Percentiles rank a stretch among this genome's conserved stretches.
These are phyloP conservation scores for Pandemis heparana DNA, from an alignment of 2,888 invertebrate genomes.

Conservation along the genomic window DNA sequence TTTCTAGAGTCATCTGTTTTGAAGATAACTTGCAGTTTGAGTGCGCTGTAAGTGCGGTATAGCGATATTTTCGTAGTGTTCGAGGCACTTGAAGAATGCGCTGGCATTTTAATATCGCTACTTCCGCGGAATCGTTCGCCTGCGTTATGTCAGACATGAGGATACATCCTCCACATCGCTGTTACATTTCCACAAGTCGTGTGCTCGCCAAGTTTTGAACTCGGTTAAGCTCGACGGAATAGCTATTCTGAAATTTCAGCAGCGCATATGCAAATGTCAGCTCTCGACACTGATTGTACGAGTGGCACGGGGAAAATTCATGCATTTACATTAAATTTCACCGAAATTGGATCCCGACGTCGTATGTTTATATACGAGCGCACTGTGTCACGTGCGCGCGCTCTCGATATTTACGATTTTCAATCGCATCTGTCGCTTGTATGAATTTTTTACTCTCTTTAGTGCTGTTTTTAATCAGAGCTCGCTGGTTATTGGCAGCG, in stretches of 20 bases:
- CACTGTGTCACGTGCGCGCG: constrained; percentile 70
- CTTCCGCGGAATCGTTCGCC: constrained; percentile 57
- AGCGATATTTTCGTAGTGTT: constrained; percentile 58
- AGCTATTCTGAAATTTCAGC: constrained; percentile 82
- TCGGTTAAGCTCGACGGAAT: constrained; percentile 78
- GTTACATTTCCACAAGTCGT: constrained; percentile 69
- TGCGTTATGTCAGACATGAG: constrained; percentile 66
- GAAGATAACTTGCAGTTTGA: constrained; percentile 65
- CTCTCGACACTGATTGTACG: constrained; percentile 85
- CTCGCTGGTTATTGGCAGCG: constrained; percentile 57
- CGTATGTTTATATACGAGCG: constrained; percentile 75
- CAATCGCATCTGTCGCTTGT: constrained; percentile 71
- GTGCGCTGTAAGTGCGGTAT: constrained; percentile 53
- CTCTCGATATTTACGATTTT: constrained; percentile 78
- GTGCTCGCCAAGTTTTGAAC: constrained; percentile 79
- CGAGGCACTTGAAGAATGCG: constrained; percentile 56
- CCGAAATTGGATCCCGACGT: constrained; percentile 78
- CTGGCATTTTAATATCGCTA: constrained; percentile 62
- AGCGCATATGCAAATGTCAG: constrained; percentile 85
- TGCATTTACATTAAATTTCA: constrained; percentile 85
- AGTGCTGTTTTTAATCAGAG: constrained; percentile 68
- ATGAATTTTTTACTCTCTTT: constrained; percentile 54
- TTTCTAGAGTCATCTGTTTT: constrained; percentile 65
- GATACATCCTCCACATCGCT: constrained; percentile 66
- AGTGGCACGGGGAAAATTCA: constrained; percentile 83